Conservation (phyloP, 2,797 vertebrate genomes). For the Calcarius lapponicus region DNA sequence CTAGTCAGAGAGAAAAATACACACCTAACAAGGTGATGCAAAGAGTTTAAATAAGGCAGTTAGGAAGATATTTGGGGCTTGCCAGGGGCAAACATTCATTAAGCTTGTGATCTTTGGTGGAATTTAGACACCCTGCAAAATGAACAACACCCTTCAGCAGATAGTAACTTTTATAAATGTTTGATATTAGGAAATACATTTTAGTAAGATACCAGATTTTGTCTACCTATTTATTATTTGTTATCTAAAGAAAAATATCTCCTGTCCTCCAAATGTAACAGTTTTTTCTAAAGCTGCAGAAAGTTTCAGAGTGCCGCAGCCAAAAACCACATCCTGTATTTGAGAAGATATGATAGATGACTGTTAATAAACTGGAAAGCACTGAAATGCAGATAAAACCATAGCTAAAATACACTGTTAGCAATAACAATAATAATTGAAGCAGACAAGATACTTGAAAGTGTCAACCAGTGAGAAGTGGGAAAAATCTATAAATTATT, state of each 20-base stretch:
- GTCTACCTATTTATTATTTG: not conserved
- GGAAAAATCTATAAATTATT: not conserved
- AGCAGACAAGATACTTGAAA: not conserved
- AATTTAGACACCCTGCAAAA: not conserved
- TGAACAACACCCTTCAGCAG: not conserved
- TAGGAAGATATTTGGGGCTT: not conserved
- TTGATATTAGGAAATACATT: not conserved
- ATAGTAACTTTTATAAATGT: not conserved
- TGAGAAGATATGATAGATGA: not conserved
- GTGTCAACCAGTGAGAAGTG: not conserved
- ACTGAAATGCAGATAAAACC: not conserved
- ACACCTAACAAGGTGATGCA: not conserved
- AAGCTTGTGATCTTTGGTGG: not conserved
- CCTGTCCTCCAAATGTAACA: not conserved
- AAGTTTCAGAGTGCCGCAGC: not conserved
- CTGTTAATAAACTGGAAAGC: conserved; percentile 11
- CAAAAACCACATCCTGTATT: conserved; percentile 27
- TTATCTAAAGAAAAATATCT: conserved; percentile 17
- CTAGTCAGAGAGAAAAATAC: not conserved
- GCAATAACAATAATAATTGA: not conserved
- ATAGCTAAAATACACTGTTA: not conserved
- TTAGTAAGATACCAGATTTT: not conserved
- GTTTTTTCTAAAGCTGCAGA: not conserved
- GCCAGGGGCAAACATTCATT: not conserved
- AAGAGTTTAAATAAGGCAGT: not conserved